Conservation (phyloP, 2,113 vertebrate species). For the Heliornis fulica region DNA sequence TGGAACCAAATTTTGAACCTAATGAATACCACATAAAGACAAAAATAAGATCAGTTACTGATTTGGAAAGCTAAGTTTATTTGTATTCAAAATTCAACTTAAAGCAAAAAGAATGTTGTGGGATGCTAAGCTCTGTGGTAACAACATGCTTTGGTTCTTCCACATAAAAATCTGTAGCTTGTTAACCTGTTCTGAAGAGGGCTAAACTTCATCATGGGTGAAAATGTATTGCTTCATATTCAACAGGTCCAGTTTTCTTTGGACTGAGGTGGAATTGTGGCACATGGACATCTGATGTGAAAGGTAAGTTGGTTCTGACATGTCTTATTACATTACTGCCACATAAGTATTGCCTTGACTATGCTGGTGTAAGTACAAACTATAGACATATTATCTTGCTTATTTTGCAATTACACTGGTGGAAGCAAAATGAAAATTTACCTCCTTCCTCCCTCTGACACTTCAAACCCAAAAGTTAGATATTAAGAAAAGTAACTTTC, state of each 20-base stretch:
- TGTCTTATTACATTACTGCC: not conserved
- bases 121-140: not conserved
- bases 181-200: not conserved
- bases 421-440: not conserved
- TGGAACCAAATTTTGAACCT: not conserved
- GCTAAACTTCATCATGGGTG: not conserved
- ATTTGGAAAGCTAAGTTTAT: not conserved
- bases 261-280: not conserved
- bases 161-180: not conserved
- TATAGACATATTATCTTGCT: not conserved
- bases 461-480: not conserved
- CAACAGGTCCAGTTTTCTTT: constrained; percentile 4
- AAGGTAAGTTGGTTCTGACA: not conserved
- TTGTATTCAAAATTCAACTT: not conserved
- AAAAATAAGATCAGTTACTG: not conserved
- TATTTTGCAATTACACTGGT: not conserved
- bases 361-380: not conserved
- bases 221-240: not conserved
- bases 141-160: not conserved
- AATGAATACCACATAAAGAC: not conserved
- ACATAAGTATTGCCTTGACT: not conserved
- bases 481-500: not conserved
- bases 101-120: not conserved
- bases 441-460: not conserved
- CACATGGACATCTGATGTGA: not conserved